phyloP scores from a whole-genome alignment of 1,140 invertebrate species.

The Musca domestica region DNA sequence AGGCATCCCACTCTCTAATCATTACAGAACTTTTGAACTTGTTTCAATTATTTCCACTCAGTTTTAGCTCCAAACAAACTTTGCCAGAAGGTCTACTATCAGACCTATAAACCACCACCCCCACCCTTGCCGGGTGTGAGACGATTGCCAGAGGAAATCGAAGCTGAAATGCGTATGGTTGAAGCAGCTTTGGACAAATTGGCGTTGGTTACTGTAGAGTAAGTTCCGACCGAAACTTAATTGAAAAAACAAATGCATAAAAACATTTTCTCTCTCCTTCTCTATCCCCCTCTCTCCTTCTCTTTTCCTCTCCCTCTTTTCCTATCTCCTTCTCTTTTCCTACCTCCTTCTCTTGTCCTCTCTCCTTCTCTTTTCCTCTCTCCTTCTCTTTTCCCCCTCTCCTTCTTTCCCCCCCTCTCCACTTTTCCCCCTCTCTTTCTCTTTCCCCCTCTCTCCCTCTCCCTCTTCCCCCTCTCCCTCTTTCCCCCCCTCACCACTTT shows the following conservation, averaged over 20 bases:
- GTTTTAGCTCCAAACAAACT: conserved; percentile 67
- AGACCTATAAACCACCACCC: conserved; percentile 68
- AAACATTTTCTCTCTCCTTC: not conserved
- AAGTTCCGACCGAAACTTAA: conserved; percentile 36
- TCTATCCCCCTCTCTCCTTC: not conserved
- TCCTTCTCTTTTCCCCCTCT: not conserved
- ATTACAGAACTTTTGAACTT: not conserved
- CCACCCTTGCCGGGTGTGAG: conserved; percentile 64
- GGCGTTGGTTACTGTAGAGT: conserved; percentile 70
- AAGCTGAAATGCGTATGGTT: conserved; percentile 71
- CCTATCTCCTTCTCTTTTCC: not conserved
- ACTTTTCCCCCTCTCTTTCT: not conserved
- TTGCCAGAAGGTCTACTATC: conserved; percentile 65
- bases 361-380: not conserved
- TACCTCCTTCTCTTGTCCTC: not conserved
- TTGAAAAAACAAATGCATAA: not conserved
- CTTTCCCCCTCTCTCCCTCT: not conserved
- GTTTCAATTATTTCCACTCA: conserved; percentile 43
- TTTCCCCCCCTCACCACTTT: not conserved
- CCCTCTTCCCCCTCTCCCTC: not conserved
- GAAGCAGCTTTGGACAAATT: conserved; percentile 74
- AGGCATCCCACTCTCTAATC: not conserved
- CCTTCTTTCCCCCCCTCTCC: not conserved
- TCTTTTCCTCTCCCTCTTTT: not conserved
- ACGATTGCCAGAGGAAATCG: conserved; percentile 75